A percentile compares a stretch with the other conserved stretches of the same genome.
These are phyloP conservation scores for Melanotaenia nigrans DNA, from an alignment of 2,797 vertebrate species.

Conservation along the genomic window DNA sequence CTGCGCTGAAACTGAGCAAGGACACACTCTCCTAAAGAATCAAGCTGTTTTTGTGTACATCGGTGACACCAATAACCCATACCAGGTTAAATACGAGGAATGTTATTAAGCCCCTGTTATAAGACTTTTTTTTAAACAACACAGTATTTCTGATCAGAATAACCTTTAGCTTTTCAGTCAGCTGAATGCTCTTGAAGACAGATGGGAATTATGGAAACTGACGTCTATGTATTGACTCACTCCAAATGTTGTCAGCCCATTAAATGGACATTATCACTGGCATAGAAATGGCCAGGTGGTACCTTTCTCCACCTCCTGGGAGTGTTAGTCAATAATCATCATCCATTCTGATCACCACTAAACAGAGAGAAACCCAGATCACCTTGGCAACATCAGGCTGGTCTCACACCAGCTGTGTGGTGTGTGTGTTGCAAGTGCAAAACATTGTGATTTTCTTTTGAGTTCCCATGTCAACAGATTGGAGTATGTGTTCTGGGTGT, in stretches of 20 bases:
- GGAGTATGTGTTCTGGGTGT: not conserved
- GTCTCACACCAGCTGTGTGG: not conserved
- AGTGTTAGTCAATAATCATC: not conserved
- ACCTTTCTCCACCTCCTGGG: not conserved
- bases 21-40: conserved; percentile 32
- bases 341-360: not conserved
- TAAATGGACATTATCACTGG: not conserved
- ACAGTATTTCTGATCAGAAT: not conserved
- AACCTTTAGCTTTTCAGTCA: not conserved
- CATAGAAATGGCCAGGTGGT: conserved; percentile 2
- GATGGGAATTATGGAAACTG: not conserved
- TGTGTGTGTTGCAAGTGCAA: not conserved
- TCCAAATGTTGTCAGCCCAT: conserved; percentile 4
- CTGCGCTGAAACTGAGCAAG: conserved; percentile 64
- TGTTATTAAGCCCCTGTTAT: not conserved
- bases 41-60: conserved; percentile 24
- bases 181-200: not conserved
- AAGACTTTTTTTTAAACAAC: not conserved
- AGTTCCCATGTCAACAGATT: not conserved
- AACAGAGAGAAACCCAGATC: not conserved
- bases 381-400: not conserved
- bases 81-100: not conserved
- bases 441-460: not conserved
- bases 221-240: not conserved
- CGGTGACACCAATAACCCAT: conserved; percentile 18